Percentiles rank a stretch among this genome's conserved stretches.
phyloP scores from a whole-genome alignment of 2,113 vertebrate genomes.

The Sinocyclocheilus anshuiensis region DNA sequence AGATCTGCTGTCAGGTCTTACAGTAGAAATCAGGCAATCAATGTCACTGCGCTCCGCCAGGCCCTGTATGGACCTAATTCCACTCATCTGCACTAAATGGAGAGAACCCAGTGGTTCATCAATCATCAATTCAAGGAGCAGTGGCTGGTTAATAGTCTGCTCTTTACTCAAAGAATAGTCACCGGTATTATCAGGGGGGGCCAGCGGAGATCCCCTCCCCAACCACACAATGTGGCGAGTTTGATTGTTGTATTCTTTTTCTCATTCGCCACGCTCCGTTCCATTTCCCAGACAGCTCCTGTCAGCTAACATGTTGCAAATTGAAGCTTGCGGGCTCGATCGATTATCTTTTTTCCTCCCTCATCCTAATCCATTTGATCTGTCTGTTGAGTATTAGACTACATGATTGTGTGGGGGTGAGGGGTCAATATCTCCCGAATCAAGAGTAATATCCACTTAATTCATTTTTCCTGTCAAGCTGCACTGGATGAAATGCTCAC shows the following conservation, averaged over 20 bases:
- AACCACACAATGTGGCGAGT: constrained; percentile 40
- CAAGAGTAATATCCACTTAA: constrained; percentile 57
- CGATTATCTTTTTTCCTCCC: constrained; percentile 53
- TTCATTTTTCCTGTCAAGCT: constrained; percentile 24
- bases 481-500: constrained; percentile 23
- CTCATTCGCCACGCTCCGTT: constrained; percentile 44
- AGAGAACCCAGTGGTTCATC: constrained; percentile 68
- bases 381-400: constrained; percentile 56
- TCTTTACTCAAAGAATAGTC: constrained; percentile 63
- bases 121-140: constrained; percentile 70
- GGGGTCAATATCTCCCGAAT: constrained; percentile 61
- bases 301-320: constrained; percentile 59
- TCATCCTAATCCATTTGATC: constrained; percentile 50
- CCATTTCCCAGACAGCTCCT: constrained; percentile 56
- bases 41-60: constrained; percentile 60
- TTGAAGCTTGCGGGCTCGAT: constrained; percentile 55
- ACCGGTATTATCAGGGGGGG: constrained; percentile 60
- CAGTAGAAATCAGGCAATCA: constrained; percentile 72
- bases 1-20: constrained; percentile 72
- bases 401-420: constrained; percentile 44
- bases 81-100: constrained; percentile 67
- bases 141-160: constrained; percentile 69
- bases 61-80: constrained; percentile 64
- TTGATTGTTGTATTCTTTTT: constrained; percentile 59
- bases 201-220: constrained; percentile 31